phyloP scores from a whole-genome alignment of 2,113 vertebrate genomes.

The Marcusenius ussheri region DNA sequence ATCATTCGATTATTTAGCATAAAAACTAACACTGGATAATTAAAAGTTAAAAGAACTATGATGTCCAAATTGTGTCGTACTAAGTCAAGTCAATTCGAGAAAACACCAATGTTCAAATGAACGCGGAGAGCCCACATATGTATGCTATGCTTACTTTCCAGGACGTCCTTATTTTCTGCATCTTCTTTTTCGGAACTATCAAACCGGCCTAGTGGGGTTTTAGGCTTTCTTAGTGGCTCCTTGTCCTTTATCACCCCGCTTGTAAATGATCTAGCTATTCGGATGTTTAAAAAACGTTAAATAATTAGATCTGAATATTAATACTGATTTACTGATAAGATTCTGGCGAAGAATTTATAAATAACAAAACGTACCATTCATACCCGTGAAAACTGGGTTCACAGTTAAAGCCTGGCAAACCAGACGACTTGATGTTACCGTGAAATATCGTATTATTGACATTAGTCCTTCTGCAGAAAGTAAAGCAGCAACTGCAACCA shows the following conservation, averaged over 20 bases:
- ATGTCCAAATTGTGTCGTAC: neutral
- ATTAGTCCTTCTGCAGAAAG: slow-evolving; percentile 28
- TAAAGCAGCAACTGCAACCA: neutral
- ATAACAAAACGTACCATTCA: slow-evolving; percentile 7
- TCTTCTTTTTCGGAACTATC: slow-evolving; percentile 67
- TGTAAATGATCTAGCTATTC: slow-evolving; percentile 41
- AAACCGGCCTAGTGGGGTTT: slow-evolving; percentile 79
- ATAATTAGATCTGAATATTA: neutral
- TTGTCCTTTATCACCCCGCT: slow-evolving; percentile 50
- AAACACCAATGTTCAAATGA: neutral
- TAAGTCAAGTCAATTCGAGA: neutral
- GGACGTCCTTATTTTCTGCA: slow-evolving; percentile 59
- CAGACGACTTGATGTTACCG: slow-evolving; percentile 11
- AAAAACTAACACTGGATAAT: neutral
- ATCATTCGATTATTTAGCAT: neutral
- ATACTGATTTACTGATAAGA: neutral
- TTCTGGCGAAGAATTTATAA: neutral
- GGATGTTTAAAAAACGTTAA: slow-evolving; percentile 29
- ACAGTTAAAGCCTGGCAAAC: neutral
- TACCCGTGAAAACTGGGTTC: slow-evolving; percentile 37
- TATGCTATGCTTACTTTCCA: slow-evolving; percentile 68
- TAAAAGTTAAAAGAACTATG: neutral
- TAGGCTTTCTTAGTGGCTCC: slow-evolving; percentile 69
- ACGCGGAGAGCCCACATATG: neutral
- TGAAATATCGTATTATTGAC: slow-evolving; percentile 29